Base-by-base conservation (phyloP, 2,113 vertebrate species). In the Panurus biarmicus region DNA sequence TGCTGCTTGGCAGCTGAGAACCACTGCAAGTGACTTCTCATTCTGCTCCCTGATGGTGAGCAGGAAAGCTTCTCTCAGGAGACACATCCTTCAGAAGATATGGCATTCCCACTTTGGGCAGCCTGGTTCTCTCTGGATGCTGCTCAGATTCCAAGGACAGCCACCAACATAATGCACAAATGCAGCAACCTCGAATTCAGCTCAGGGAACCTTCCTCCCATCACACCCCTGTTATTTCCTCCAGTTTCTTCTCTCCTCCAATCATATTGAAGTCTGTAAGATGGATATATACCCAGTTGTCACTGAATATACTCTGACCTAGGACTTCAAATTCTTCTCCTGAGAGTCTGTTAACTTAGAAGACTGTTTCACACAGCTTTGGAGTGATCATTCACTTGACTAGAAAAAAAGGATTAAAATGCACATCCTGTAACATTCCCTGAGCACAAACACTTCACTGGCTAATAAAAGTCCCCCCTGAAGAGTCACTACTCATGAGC, bases 81-180 rank as follows among this genome's bases (percentile, higher is more conserved):
- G 38, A 20, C 14, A 33, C 0, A 2, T 50, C 69, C 29, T 38
- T 61, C 78, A 75, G 71, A 25, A 67, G 38, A 20, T 4, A 11
- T 23, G 45, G 11, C 14, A 31, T 33, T 75, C 29, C 33, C 35
- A 10, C 26, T 67, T 40, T 29, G 14, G 19, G 10, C 61, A 90
- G 47, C 74, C 47, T 70, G 38, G 17, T 5, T 70, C 13, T 10
- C 31, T 58, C 54, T 44, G 44, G 29, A 3, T 54, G 45, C 36
- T 56, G 1, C 58, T 58, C n/a, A 56, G n/a, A 19, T 45, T 58
- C 18, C 33, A 64, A 71, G 64, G 42, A 51, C 21, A 72, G 4
- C 20, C 40, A 42, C 26, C 10, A 45, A 38, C 0, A 0, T 20
- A 47, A 47, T 4, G 5, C 5, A 6, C 7, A 18, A 57, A 23